Evolutionary conservation across 2,113 vertebrate genomes (phyloP).

Genomic region (Chloropsis hardwickii): DNA sequence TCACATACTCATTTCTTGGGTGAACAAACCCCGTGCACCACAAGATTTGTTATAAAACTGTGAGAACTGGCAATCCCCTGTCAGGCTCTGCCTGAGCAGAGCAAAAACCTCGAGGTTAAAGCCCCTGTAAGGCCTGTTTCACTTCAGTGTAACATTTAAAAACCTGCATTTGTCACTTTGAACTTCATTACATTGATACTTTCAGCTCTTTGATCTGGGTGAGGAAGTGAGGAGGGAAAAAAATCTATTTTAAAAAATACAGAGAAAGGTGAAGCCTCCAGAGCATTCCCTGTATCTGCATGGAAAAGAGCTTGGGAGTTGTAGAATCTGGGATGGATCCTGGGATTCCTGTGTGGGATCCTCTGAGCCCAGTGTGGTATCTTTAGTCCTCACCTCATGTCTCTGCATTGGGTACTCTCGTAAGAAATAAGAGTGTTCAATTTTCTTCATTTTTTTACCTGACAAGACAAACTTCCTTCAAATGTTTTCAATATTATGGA

Average conservation of each 20-base stretch:
- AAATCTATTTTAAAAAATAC: neutral
- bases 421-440: neutral
- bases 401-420: rapidly evolving
- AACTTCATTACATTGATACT: neutral
- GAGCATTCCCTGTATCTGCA: neutral
- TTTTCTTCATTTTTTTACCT: neutral
- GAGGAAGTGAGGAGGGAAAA: neutral
- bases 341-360: neutral
- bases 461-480: neutral
- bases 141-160: neutral
- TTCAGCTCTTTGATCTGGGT: neutral
- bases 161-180: neutral
- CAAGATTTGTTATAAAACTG: neutral
- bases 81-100: neutral
- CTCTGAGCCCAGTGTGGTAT: neutral
- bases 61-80: neutral
- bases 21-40: neutral
- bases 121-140: neutral
- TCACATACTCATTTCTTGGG: neutral
- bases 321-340: neutral
- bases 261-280: neutral
- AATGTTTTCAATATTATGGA: neutral
- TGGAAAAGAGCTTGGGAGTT: neutral
- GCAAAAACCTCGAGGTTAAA: neutral
- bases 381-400: neutral